Base-by-base conservation (phyloP, 2,113 vertebrate species). In the Actinemys pallida region DNA sequence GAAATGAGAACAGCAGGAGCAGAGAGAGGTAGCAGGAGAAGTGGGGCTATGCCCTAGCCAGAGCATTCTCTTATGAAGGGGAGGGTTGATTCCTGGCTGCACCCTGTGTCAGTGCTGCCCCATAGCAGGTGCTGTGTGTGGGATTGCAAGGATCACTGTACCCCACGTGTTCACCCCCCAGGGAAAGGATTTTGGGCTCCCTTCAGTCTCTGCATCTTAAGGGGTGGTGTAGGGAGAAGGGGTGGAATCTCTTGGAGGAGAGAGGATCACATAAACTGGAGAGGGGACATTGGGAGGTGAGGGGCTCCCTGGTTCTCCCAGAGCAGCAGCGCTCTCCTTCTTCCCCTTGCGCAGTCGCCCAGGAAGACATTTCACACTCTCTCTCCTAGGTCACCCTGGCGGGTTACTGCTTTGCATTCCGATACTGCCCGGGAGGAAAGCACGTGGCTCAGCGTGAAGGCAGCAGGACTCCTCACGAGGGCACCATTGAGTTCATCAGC, bases 401-500 rank as follows among this genome's bases (percentile, higher is more conserved):
- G 12, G 99, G 99, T 82, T 99, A 99, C 16, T 97, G 97, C 97
- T 98, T 99, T 5, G 97, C 99, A 0, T 99, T 99, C 97, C 99
- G 99, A 29, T 99, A 99, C 95, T 98, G 98, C 94, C 99, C 99
- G 0, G 97, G 97, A 12, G 99, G 99, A 22, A 98, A 97, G 42
- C 99, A 99, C 0, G 99, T 99, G 83, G 96, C 98, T 22, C 96
- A 98, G 88, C 92, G 97, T 0, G 98, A 99, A 72, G 98, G 96
- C 96, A 99, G 99, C 98, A 99, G 98, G 92, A 99, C 98, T 0
- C 98, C 97, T 47, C 99, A 99, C 0, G 99, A 99, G 82, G 99
- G 99, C 84, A 96, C 98, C 0, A 6, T 98, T 0, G 98, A 99
- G 92, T 99, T 99, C 88, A 99, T 99, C 96, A 99, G 99, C 89